Percentiles rank a stretch among this genome's conserved stretches.
Conservation (phyloP, 2,113 vertebrate genomes). For the Oxyura jamaicensis region DNA sequence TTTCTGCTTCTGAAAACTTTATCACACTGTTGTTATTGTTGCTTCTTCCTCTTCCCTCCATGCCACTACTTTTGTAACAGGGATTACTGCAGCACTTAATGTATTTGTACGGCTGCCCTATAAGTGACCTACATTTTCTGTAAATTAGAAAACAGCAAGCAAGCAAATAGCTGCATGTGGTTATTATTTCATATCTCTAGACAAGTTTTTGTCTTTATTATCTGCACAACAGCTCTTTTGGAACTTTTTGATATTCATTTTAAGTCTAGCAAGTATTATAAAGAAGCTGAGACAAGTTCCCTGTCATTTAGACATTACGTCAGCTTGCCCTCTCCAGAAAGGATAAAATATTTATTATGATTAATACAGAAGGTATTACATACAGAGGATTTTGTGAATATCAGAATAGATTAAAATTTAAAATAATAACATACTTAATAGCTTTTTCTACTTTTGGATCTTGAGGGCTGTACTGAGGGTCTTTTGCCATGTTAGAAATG, state of each 20-base stretch:
- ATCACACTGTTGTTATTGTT: background rate
- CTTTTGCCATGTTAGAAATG: constrained; percentile 38
- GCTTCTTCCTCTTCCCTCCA: background rate
- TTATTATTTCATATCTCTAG: background rate
- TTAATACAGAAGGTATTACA: constrained; percentile 51
- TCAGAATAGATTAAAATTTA: constrained; percentile 27
- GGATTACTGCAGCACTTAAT: background rate
- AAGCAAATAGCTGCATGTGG: background rate
- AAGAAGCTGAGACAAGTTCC: constrained; percentile 6
- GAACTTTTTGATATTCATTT: background rate
- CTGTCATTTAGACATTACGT: background rate
- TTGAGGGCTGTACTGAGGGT: constrained; percentile 55
- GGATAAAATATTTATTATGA: constrained; percentile 61
- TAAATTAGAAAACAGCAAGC: background rate
- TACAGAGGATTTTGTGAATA: background rate
- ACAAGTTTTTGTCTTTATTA: background rate
- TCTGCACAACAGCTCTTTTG: background rate
- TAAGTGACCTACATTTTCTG: background rate
- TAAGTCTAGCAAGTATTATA: constrained; percentile 12
- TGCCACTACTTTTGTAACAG: background rate
- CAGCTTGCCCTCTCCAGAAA: constrained; percentile 26
- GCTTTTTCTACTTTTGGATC: constrained; percentile 38
- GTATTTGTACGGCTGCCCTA: background rate
- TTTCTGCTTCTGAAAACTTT: background rate
- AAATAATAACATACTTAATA: constrained; percentile 59